Conservation (phyloP, 2,888 invertebrate species). For the Melieria omissa region DNA sequence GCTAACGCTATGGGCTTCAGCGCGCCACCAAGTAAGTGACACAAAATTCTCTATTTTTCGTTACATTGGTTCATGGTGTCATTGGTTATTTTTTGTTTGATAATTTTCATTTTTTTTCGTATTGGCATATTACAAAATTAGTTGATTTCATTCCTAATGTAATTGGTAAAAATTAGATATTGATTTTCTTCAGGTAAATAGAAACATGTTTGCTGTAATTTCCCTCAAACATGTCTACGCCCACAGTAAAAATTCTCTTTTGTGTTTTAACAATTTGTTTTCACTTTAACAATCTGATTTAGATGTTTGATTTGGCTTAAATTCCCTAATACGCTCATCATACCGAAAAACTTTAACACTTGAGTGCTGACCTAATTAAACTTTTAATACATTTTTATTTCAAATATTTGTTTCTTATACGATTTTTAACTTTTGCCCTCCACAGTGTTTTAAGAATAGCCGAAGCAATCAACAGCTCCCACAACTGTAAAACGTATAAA, state of each 20-base stretch:
- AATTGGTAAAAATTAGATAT: background rate
- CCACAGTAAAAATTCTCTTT: background rate
- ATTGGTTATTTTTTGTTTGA: conserved; percentile 28
- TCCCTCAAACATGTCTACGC: background rate
- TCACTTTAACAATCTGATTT: background rate
- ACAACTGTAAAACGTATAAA: background rate
- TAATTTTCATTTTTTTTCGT: background rate
- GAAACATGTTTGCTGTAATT: background rate
- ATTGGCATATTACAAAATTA: background rate
- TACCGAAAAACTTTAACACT: background rate
- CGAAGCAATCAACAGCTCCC: background rate
- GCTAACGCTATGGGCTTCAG: conserved; percentile 61
- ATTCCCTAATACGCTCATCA: background rate
- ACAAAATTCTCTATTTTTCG: conserved; percentile 21
- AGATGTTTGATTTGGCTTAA: background rate
- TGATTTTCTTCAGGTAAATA: background rate
- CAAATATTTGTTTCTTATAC: conserved; percentile 1
- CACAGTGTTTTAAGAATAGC: conserved; percentile 25
- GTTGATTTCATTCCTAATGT: background rate
- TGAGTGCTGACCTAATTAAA: background rate
- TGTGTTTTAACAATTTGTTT: background rate
- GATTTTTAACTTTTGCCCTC: background rate
- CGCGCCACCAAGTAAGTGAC: conserved; percentile 63
- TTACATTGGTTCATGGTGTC: conserved; percentile 18
- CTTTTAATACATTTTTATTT: conserved; percentile 11